Evolutionary conservation across 1,140 invertebrate genomes (phyloP), one percentile per base, ranked within the genome.

Genomic region (Littorina saxatilis): DNA sequence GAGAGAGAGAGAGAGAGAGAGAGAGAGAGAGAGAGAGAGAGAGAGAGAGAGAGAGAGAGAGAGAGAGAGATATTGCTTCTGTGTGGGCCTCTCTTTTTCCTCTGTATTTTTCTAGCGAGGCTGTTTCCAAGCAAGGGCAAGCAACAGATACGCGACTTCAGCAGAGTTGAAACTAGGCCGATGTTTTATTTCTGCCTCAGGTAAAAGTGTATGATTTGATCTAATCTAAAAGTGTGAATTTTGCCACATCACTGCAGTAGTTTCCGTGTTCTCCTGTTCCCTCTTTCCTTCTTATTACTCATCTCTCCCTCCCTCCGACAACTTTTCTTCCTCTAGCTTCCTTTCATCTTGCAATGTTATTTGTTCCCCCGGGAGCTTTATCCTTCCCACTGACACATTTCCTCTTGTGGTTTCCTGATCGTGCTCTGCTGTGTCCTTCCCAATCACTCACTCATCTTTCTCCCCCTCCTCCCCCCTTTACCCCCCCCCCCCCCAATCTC

Each of bases 1-100:
- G 32, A 73, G 40, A 73, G 32, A 73, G 70, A 73, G 32, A 73
- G 70, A 73, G 70, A 29, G 68, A 61, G 58, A 61, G 58, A 61
- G 58, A 61, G 58, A 61, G 58, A 61, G 58, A 61, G 58, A 61
- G 58, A 61, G 58, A 61, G 58, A 61, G 4, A n/a, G n/a, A n/a
- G n/a, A n/a, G n/a, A n/a, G n/a, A n/a, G n/a, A n/a, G n/a, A n/a
- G n/a, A n/a, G n/a, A n/a, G n/a, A n/a, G n/a, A n/a, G n/a, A n/a
- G n/a, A n/a, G n/a, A n/a, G n/a, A n/a, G n/a, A n/a, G n/a, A n/a
- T n/a, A n/a, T n/a, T n/a, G n/a, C n/a, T n/a, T n/a, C n/a, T n/a
- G n/a, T n/a, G n/a, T n/a, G n/a, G n/a, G n/a, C n/a, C n/a, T n/a
- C n/a, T n/a, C n/a, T n/a, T n/a, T n/a, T n/a, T n/a, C n/a, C n/a